phyloP scores from a whole-genome alignment of 2,797 vertebrate species.

The Chelonia mydas region DNA sequence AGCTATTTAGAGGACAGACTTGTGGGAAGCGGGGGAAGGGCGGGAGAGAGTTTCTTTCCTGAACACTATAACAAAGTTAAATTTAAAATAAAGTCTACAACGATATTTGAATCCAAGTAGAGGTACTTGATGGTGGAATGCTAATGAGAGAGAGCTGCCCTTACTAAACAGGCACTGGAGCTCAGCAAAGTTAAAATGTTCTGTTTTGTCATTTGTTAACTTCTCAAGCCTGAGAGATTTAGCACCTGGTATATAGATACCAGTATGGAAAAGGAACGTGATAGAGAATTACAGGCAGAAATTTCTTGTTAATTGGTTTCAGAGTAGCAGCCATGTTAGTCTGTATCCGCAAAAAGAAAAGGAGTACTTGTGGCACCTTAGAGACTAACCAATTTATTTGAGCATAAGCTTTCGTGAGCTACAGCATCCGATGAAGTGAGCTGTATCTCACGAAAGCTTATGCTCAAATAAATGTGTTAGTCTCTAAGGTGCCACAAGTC shows the following conservation, averaged over 20 bases:
- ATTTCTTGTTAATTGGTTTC: accelerated
- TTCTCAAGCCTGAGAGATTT: too few species aligned
- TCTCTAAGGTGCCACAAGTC: too few species aligned
- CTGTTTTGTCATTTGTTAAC: not conserved
- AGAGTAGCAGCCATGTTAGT: too few species aligned
- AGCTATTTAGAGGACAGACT: accelerated
- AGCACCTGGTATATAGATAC: accelerated
- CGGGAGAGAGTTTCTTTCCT: not conserved
- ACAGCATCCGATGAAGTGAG: too few species aligned
- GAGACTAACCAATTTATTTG: too few species aligned
- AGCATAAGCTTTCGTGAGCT: too few species aligned
- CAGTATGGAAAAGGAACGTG: accelerated
- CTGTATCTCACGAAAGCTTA: too few species aligned
- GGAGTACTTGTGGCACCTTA: too few species aligned
- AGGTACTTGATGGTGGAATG: accelerated
- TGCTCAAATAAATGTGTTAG: too few species aligned
- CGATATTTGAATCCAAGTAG: accelerated
- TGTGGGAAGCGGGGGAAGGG: not conserved
- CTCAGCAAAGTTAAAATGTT: too few species aligned
- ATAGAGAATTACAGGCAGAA: accelerated
- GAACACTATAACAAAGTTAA: too few species aligned
- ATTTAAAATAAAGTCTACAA: accelerated
- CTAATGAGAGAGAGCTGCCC: not conserved
- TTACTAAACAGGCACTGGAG: accelerated
- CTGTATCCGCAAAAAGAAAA: too few species aligned